phyloP scores from a whole-genome alignment of 1,140 invertebrate species.

The Zaprionus inermis region DNA sequence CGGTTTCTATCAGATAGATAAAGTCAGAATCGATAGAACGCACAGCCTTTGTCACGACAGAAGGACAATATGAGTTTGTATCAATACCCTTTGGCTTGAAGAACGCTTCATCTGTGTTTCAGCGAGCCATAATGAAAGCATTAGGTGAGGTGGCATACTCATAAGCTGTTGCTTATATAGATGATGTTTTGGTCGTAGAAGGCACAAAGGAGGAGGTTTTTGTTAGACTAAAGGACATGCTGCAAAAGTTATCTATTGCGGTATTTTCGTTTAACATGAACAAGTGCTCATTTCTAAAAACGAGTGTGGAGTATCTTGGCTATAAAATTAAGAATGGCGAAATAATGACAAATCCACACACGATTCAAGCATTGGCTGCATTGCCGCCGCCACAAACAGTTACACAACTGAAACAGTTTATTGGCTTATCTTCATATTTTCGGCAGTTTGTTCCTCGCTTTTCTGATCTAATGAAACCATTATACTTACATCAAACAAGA shows the following conservation, averaged over 20 bases:
- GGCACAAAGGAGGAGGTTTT: constrained; percentile 13
- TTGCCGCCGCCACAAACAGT: constrained; percentile 13
- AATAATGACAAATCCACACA: constrained; percentile 46
- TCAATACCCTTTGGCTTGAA: no score
- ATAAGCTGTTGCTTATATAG: constrained; percentile 15
- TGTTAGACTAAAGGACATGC: constrained; percentile 1
- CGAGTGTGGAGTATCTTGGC: no score
- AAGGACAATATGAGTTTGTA: no score
- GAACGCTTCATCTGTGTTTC: no score
- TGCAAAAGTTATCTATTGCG: constrained; percentile 8
- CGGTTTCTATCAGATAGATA: no score
- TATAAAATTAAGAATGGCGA: constrained; percentile 45
- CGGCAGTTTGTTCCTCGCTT: no score
- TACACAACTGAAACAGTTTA: no score
- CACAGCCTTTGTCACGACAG: no score
- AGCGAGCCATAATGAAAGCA: constrained; percentile 4
- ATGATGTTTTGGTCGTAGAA: constrained; percentile 23
- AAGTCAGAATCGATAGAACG: no score
- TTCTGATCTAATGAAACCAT: no score
- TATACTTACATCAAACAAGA: no score
- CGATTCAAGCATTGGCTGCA: constrained; percentile 38
- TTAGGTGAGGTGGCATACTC: constrained; percentile 11
- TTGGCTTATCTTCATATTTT: no score
- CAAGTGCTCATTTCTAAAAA: constrained; percentile 24
- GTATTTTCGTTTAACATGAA: constrained; percentile 10